phyloP scores from a whole-genome alignment of 2,888 invertebrate genomes.

The Eustalomyia histrio region DNA sequence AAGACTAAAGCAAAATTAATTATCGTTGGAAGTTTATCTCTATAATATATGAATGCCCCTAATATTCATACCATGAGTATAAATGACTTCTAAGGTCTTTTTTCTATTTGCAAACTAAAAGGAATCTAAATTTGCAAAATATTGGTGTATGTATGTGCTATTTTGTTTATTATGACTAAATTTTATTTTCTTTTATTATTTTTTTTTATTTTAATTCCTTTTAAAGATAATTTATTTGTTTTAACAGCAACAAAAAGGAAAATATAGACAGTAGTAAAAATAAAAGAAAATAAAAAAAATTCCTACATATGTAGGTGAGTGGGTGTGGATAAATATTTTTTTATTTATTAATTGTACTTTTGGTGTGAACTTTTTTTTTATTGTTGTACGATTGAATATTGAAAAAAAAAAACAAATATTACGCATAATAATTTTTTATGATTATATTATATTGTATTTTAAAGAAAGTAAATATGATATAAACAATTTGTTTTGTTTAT shows the following conservation, averaged over 20 bases:
- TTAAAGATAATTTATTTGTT: background rate
- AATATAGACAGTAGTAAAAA: background rate
- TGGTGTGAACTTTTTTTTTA: background rate
- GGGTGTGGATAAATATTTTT: constrained; percentile 2
- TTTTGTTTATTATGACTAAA: background rate
- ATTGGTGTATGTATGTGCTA: too few species aligned
- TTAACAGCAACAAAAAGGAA: background rate
- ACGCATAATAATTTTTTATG: constrained; percentile 44
- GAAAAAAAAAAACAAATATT: constrained; percentile 32
- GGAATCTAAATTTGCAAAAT: background rate
- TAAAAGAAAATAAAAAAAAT: background rate
- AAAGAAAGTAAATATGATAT: constrained; percentile 12
- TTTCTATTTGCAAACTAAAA: background rate
- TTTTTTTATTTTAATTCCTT: background rate
- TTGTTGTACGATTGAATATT: background rate
- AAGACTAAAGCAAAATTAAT: too few species aligned
- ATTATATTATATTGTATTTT: constrained; percentile 13
- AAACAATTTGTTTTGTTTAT: constrained; percentile 11
- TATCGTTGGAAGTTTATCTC: too few species aligned
- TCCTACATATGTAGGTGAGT: background rate
- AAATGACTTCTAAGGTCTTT: too few species aligned
- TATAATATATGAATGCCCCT: too few species aligned
- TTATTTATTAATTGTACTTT: constrained; percentile 10
- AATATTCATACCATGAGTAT: too few species aligned
- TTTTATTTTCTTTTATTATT: background rate